These are phyloP conservation scores for Zelostemma sp. DNA, from an alignment of 1,140 invertebrate genomes.

Conservation along the genomic window DNA sequence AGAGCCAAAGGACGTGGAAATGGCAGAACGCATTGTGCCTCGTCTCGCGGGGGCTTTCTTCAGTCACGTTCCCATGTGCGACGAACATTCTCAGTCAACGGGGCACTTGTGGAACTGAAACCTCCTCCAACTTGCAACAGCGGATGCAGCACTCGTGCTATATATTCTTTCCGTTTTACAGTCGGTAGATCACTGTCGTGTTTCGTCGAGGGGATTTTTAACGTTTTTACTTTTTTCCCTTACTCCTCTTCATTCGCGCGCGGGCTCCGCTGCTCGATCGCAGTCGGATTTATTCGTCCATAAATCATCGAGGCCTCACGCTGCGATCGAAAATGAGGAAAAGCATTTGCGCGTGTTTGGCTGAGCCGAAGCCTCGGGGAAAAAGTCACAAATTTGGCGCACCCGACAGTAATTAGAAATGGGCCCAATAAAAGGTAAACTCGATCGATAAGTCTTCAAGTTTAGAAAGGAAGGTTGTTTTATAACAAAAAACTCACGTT, in stretches of 20 bases:
- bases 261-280: constrained; percentile 11
- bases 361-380: constrained; percentile 24
- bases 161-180: constrained; percentile 47
- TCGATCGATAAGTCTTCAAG: too few relatives aligned
- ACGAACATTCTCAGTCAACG: constrained; percentile 18
- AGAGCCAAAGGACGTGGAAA: neutral
- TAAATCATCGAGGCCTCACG: constrained; percentile 32
- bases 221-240: constrained; percentile 35
- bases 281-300: constrained; percentile 43
- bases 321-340: constrained; percentile 41
- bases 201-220: constrained; percentile 45
- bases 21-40: constrained; percentile 5
- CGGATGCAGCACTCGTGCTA: constrained; percentile 29
- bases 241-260: neutral
- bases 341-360: constrained; percentile 29
- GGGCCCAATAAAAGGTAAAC: too few relatives aligned
- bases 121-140: constrained; percentile 10
- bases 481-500: too few relatives aligned
- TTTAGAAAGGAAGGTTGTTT: too few relatives aligned
- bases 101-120: constrained; percentile 14
- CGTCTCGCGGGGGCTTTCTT: constrained; percentile 9
- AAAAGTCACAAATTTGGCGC: constrained; percentile 37
- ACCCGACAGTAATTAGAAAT: neutral
- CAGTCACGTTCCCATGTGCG: constrained; percentile 11
- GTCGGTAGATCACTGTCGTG: constrained; percentile 52